phyloP scores from a whole-genome alignment of 2,113 vertebrate genomes.

The Channa maculata region DNA sequence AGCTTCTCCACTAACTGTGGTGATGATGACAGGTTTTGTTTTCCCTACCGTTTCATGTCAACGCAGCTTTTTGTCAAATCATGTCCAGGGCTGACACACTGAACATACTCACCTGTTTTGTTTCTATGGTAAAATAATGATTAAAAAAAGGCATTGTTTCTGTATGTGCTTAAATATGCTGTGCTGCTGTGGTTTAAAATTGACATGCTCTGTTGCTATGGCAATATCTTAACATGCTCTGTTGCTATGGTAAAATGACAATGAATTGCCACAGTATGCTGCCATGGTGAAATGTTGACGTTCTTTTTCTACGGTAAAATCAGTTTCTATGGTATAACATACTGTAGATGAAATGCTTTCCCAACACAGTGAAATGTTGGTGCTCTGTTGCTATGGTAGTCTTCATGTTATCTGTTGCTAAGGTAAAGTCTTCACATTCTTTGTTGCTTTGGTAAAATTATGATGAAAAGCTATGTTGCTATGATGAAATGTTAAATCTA shows the following conservation, averaged over 20 bases:
- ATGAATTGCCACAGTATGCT: conserved; percentile 25
- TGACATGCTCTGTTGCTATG: conserved; percentile 38
- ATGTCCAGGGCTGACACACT: conserved; percentile 47
- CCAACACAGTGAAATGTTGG: too few species aligned
- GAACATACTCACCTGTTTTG: conserved; percentile 30
- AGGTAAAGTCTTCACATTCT: conserved; percentile 22
- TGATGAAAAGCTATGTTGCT: conserved; percentile 9
- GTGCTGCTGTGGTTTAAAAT: conserved; percentile 59
- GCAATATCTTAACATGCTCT: conserved; percentile 35
- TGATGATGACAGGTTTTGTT: conserved; percentile 11
- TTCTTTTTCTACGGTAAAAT: conserved; percentile 30
- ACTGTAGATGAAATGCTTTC: conserved; percentile 36
- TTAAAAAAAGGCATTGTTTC: conserved; percentile 29
- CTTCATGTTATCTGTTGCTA: conserved; percentile 35
- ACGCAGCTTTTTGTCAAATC: conserved; percentile 47
- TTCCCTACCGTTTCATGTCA: conserved; percentile 35
- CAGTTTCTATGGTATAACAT: conserved; percentile 32
- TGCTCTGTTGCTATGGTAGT: conserved; percentile 9
- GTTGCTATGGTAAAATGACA: conserved; percentile 31
- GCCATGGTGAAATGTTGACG: conserved; percentile 31
- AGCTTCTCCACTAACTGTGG: conserved; percentile 35
- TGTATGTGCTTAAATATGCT: conserved; percentile 39
- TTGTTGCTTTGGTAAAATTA: background rate
- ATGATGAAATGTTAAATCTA: background rate
- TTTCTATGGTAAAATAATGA: conserved; percentile 48